These are phyloP conservation scores for Ceratina calcarata DNA, from an alignment of 1,140 invertebrate species.

Conservation along the genomic window DNA sequence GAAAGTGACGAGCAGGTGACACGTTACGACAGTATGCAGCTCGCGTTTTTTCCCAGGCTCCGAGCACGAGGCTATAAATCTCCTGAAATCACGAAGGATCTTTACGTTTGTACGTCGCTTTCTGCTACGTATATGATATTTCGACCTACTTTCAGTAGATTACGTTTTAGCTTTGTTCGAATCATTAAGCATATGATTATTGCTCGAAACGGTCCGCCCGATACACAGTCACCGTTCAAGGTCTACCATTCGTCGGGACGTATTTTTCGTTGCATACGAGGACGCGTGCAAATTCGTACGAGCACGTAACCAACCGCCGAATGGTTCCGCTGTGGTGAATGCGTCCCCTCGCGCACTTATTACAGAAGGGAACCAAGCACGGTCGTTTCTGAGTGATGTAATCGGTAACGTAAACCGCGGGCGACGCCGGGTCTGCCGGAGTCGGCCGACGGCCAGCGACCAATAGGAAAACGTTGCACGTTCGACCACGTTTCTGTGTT, in stretches of 20 bases:
- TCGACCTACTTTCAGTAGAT: too few relatives aligned
- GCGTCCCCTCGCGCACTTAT: slow-evolving; percentile 39
- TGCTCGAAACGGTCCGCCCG: slow-evolving; percentile 17
- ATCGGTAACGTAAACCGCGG: slow-evolving; percentile 50
- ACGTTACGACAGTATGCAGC: too few relatives aligned
- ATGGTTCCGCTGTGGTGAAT: slow-evolving; percentile 4
- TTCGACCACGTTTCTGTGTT: slow-evolving; percentile 15
- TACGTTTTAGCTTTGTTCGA: too few relatives aligned
- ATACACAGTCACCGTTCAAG: slow-evolving; percentile 54
- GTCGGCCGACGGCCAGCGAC: slow-evolving; percentile 60
- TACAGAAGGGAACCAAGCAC: neutral
- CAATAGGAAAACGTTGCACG: slow-evolving; percentile 53
- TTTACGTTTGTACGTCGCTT: neutral
- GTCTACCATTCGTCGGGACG: slow-evolving; percentile 10
- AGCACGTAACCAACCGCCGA: slow-evolving; percentile 1
- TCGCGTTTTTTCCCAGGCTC: neutral
- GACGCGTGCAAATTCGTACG: neutral
- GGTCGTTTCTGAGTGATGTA: slow-evolving; percentile 43
- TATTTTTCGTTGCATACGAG: slow-evolving; percentile 6
- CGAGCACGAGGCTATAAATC: too few relatives aligned
- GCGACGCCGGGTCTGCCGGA: slow-evolving; percentile 62
- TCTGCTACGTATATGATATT: too few relatives aligned
- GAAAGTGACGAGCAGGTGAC: neutral
- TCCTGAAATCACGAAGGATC: neutral
- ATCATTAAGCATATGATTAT: neutral